Percentiles rank a stretch among this genome's conserved stretches.
Conservation (phyloP, 2,797 vertebrate species). For the Gephyroberyx darwinii region DNA sequence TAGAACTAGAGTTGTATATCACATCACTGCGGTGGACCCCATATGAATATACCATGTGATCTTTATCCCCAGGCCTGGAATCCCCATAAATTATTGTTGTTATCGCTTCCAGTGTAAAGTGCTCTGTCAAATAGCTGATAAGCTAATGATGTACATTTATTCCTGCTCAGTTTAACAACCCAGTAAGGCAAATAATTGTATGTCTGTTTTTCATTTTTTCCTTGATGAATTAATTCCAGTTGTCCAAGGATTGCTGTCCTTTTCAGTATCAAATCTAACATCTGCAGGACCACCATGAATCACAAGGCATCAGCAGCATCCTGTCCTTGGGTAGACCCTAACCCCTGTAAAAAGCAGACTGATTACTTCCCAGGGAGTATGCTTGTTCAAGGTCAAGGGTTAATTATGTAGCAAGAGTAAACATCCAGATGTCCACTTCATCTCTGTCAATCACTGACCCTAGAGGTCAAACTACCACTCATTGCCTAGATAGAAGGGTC, state of each 20-base stretch:
- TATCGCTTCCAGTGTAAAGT: slow-evolving; percentile 27
- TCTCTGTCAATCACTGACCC: slow-evolving; percentile 32
- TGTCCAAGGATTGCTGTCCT: slow-evolving; percentile 3
- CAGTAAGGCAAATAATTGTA: slow-evolving; percentile 3
- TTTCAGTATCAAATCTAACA: slow-evolving; percentile 41
- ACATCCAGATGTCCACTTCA: slow-evolving; percentile 44
- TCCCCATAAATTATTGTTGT: slow-evolving; percentile 26
- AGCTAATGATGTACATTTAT: slow-evolving; percentile 41
- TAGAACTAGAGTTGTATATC: background rate
- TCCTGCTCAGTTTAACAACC: background rate
- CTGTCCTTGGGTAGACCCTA: slow-evolving; percentile 26
- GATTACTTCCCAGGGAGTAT: slow-evolving; percentile 48
- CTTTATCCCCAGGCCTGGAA: slow-evolving; percentile 20
- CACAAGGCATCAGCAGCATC: slow-evolving; percentile 14
- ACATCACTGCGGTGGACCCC: background rate
- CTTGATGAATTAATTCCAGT: slow-evolving; percentile 22
- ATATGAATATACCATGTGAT: slow-evolving; percentile 11
- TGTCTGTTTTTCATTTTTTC: slow-evolving; percentile 15
- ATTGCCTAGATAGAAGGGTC: slow-evolving; percentile 30
- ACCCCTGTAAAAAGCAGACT: slow-evolving; percentile 23
- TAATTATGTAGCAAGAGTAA: slow-evolving; percentile 63
- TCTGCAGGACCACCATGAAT: slow-evolving; percentile 33
- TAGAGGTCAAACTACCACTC: slow-evolving; percentile 27
- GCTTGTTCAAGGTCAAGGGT: slow-evolving; percentile 54
- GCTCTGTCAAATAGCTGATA: slow-evolving; percentile 25